Evolutionary conservation across 2,888 invertebrate species (phyloP).

Genomic region (Proisotoma minuta): DNA sequence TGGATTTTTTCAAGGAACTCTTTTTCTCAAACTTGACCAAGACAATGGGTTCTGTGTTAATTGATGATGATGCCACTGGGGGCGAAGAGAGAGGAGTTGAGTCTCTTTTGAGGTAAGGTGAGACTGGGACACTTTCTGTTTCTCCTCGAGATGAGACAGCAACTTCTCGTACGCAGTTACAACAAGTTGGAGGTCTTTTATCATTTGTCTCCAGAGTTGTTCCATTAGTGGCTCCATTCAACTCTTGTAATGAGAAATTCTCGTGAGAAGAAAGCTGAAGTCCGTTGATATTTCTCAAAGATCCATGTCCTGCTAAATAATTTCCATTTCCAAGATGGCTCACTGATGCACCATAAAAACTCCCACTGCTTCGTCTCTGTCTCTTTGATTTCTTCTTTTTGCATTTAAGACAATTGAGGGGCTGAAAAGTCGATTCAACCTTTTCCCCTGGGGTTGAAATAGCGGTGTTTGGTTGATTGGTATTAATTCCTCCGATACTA

Average conservation of each 20-base stretch:
- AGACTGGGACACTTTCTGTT: conserved; percentile 14
- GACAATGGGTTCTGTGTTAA: conserved; percentile 38
- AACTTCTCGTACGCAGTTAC: neutral
- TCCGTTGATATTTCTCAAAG: conserved; percentile 4
- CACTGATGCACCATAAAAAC: conserved; percentile 1
- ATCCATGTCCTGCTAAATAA: neutral
- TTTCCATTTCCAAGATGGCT: neutral
- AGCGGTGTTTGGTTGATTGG: neutral
- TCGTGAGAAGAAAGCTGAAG: conserved; percentile 8
- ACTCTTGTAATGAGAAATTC: neutral
- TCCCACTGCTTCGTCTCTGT: neutral
- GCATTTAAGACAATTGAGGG: neutral
- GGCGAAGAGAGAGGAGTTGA: conserved; percentile 4
- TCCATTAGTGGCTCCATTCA: neutral
- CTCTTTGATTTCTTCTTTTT: neutral
- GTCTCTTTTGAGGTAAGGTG: conserved; percentile 26
- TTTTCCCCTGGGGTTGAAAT: neutral
- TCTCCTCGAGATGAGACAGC: neutral
- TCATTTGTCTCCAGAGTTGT: neutral
- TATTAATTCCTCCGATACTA: neutral
- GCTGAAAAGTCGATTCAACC: neutral
- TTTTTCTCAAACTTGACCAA: conserved; percentile 43
- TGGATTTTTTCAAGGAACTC: conserved; percentile 19
- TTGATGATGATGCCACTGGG: neutral
- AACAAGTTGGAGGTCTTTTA: neutral